Evolutionary conservation across 1,140 invertebrate species (phyloP).

Genomic region (Apolygus lucorum): DNA sequence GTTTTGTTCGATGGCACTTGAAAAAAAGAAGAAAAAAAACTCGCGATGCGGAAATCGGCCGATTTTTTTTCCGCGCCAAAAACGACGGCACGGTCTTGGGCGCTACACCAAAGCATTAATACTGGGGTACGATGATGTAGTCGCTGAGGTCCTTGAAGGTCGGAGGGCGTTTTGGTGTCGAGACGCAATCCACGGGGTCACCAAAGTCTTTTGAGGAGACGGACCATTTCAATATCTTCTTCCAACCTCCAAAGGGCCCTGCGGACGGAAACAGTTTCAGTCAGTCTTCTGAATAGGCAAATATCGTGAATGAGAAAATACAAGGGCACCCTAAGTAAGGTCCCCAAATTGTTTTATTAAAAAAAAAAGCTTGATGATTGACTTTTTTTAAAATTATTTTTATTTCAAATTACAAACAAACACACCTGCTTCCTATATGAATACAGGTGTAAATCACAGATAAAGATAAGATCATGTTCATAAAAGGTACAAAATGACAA

Average conservation of each 20-base stretch:
- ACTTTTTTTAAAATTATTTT: too few species aligned
- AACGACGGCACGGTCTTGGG: background rate
- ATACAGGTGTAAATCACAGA: too few species aligned
- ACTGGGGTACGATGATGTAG: slow-evolving; percentile 2
- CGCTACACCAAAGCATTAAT: slow-evolving; percentile 7
- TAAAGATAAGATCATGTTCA: too few species aligned
- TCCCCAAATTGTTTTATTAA: too few species aligned
- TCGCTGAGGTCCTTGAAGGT: background rate
- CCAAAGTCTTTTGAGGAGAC: slow-evolving; percentile 25
- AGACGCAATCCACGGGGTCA: background rate
- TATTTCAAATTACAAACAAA: too few species aligned
- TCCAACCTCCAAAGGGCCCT: slow-evolving; percentile 26
- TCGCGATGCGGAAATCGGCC: background rate
- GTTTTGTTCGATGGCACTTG: too few species aligned
- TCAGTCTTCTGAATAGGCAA: too few species aligned
- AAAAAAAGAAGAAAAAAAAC: background rate
- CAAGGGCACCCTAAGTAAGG: too few species aligned
- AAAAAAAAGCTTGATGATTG: too few species aligned
- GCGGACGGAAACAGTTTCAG: background rate
- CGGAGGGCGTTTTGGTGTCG: background rate
- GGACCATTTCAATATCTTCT: slow-evolving; percentile 24
- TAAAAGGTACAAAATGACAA: too few species aligned
- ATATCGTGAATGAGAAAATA: too few species aligned
- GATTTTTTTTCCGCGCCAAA: background rate
- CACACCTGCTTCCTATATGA: too few species aligned